A percentile compares a stretch with the other conserved stretches of the same genome.
These are phyloP conservation scores for Pholis gunnellus DNA, from an alignment of 2,113 vertebrate species.

Conservation along the genomic window DNA sequence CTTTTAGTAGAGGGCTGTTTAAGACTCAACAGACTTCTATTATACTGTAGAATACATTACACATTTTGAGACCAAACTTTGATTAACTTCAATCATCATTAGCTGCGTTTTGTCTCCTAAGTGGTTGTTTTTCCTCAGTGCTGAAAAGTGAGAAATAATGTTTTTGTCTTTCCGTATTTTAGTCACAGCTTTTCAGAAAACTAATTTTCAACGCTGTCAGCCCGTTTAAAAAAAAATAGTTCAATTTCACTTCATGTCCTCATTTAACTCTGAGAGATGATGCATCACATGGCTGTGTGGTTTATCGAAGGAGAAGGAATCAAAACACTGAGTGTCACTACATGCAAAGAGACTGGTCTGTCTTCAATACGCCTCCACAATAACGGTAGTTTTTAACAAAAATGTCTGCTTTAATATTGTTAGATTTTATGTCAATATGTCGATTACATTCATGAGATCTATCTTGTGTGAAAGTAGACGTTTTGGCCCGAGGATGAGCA, in stretches of 20 bases:
- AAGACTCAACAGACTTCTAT: neutral
- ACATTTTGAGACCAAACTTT: neutral
- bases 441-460: neutral
- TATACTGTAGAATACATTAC: neutral
- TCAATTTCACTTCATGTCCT: slow-evolving; percentile 23
- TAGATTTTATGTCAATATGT: neutral
- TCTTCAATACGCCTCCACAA: slow-evolving; percentile 2
- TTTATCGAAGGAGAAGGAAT: slow-evolving; percentile 14
- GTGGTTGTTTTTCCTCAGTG: neutral
- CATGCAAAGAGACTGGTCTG: slow-evolving; percentile 8
- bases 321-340: slow-evolving; percentile 18
- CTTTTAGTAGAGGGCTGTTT: neutral
- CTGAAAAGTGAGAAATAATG: slow-evolving; percentile 16
- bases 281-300: neutral
- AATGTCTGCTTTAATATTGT: no score
- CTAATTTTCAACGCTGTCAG: neutral
- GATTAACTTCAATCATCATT: slow-evolving; percentile 13
- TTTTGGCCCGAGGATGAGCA: neutral
- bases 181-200: slow-evolving; percentile 17
- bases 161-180: slow-evolving; percentile 12
- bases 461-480: neutral
- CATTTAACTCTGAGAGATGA: slow-evolving; percentile 11
- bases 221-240: slow-evolving; percentile 5
- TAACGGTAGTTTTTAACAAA: neutral
- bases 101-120: slow-evolving; percentile 15